Base-by-base conservation (phyloP, 2,797 vertebrate genomes). In the Myotis myotis region DNA sequence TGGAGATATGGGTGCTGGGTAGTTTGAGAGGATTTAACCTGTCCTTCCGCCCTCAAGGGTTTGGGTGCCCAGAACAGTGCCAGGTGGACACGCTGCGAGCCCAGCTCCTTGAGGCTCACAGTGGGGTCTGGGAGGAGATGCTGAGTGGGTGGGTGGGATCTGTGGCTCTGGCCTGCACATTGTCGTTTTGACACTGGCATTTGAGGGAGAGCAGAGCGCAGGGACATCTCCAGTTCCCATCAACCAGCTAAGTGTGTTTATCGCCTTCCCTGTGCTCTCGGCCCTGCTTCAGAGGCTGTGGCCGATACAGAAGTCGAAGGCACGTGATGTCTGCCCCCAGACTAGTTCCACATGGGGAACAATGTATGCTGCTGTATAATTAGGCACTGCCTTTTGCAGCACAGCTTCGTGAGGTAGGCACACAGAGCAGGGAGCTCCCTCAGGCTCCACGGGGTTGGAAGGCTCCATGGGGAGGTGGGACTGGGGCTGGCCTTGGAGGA, bases 21-120 rank as follows among this genome's bases (percentile, higher is more conserved):
- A 55, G 64, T 33, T 19, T 70, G 47, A n/a, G 68, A 51, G 60
- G 6, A 15, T 80, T 25, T 38, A 88, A 44, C 5, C 49, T 44
- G 15, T 25, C 22, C 11, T 49, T 17, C 12, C 4, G 8, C 47
- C 19, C 9, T 9, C 19, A 25, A 7, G 7, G 8, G 30, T 28
- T n/a, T 82, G 44, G n/a, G 30, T 44, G 19, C 55, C 78, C 33
- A 41, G 66, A 66, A 79, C 8, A 3, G 30, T 20, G 23, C 3
- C 8, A 3, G 2, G 4, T 5, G 33, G 66, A 33, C 10, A 23
- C 36, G n/a, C 33, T 2, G 0, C 36, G 33, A 70, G n/a, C 20
- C 74, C 9, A 38, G 4, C 30, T 62, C 60, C 5, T 15, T 8
- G 8, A 89, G 33, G 64, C 55, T 85, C 47, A 19, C 30, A 17